Percentiles rank a stretch among this genome's conserved stretches.
phyloP scores from a whole-genome alignment of 2,113 vertebrate species.

The Callorhinus ursinus region DNA sequence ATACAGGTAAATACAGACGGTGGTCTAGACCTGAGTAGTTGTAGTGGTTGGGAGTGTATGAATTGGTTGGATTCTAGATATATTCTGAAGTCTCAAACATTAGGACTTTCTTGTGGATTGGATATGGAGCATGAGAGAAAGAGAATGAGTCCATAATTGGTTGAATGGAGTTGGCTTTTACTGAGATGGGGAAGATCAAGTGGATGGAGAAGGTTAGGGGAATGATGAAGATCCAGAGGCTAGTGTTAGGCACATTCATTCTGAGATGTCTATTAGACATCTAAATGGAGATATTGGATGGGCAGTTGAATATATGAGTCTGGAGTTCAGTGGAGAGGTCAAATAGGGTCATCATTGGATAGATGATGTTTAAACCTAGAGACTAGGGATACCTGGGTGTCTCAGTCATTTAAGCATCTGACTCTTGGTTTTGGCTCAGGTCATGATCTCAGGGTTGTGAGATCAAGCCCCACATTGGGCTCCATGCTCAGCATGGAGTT shows the following conservation, averaged over 20 bases:
- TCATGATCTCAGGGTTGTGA: neutral
- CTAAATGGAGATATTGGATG: neutral
- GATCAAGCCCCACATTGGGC: neutral
- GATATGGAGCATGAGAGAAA: neutral
- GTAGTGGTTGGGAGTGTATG: neutral
- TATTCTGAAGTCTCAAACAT: neutral
- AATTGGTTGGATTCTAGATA: neutral
- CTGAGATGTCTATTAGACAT: neutral
- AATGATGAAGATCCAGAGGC: neutral
- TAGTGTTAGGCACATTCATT: neutral
- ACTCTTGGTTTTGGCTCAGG: neutral
- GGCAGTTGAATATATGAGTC: neutral
- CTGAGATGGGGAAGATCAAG: neutral
- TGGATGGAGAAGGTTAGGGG: neutral
- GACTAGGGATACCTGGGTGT: neutral
- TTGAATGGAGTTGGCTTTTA: neutral
- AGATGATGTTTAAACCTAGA: neutral
- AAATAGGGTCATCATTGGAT: neutral
- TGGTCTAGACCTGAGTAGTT: neutral
- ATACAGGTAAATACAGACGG: neutral
- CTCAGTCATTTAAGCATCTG: neutral
- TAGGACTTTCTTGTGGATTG: neutral
- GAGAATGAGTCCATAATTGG: neutral
- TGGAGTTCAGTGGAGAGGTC: neutral
- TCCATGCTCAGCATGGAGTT: neutral